Evolutionary conservation across 2,797 vertebrate genomes (phyloP), one percentile per base, ranked within the genome.

Genomic region (Pangasius larnaudii): DNA sequence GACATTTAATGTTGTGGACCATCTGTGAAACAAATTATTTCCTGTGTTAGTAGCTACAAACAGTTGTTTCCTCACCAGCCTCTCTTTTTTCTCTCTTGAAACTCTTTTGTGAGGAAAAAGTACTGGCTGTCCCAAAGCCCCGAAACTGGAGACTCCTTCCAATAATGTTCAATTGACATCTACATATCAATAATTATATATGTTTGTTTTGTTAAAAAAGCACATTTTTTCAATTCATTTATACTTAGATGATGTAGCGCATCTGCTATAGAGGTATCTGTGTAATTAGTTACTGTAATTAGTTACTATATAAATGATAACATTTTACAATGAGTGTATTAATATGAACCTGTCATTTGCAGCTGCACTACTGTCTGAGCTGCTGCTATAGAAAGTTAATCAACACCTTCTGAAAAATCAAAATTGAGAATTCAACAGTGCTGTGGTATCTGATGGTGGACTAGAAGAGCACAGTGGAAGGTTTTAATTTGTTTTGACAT

Each of bases 401-500:
- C 18, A 22, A 19, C 67, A 71, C 65, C 16, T 39, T 22, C 33
- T 14, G 65, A 33, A 67, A 33, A 33, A 14, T 67, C 63, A n/a
- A 11, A 46, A 30, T 16, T 24, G 42, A 63, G 61, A 53, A 16
- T 13, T 75, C 77, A 84, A 90, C 85, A 89, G 85, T 27, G 72
- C 10, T 5, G 72, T 6, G 9, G 4, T 75, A 49, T 95, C 95
- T 94, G 94, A 95, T 90, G 94, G 85, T 88, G 92, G 91, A 92
- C 86, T 91, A 87, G 72, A 36, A 90, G 88, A 91, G 92, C 92
- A 86, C 89, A 90, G 90, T 93, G 91, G 92, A 90, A 75, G 90
- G 92, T 89, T 93, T 77, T 93, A 93, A 94, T 94, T 93, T 95
- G 94, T 96, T 96, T 95, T 96, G 95, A 96, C 95, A 93, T 85